These are phyloP conservation scores for Palaemon carinicauda DNA, from an alignment of 1,140 invertebrate species.

Conservation along the genomic window DNA sequence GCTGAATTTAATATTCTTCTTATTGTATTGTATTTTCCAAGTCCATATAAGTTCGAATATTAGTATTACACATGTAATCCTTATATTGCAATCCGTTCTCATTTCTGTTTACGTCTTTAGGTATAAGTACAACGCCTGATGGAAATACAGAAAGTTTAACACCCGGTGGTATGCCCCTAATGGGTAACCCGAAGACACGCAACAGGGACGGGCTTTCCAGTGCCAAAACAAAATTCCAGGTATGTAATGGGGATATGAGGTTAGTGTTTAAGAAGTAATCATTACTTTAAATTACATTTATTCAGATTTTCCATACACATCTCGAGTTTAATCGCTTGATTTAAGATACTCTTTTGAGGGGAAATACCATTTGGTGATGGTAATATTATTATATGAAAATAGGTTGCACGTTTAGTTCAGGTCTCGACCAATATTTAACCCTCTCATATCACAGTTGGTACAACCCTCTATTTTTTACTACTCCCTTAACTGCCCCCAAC, in stretches of 20 bases:
- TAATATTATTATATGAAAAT: no score
- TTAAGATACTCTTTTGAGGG: no score
- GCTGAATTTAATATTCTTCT: no score
- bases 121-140: not conserved
- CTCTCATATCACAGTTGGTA: no score
- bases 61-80: no score
- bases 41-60: no score
- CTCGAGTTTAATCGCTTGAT: not conserved
- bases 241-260: not conserved
- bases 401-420: no score
- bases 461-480: no score
- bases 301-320: not conserved
- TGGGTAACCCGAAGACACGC: not conserved
- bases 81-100: not conserved
- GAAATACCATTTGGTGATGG: no score
- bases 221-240: conserved; percentile 59
- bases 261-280: not conserved
- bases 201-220: conserved; percentile 47
- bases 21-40: no score
- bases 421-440: no score
- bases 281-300: not conserved
- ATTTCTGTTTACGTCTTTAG: not conserved
- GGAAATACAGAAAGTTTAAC: not conserved
- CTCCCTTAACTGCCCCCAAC: no score
- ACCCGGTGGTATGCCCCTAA: not conserved